phyloP scores from a whole-genome alignment of 2,797 vertebrate genomes.

The Eupleurogrammus muticus region DNA sequence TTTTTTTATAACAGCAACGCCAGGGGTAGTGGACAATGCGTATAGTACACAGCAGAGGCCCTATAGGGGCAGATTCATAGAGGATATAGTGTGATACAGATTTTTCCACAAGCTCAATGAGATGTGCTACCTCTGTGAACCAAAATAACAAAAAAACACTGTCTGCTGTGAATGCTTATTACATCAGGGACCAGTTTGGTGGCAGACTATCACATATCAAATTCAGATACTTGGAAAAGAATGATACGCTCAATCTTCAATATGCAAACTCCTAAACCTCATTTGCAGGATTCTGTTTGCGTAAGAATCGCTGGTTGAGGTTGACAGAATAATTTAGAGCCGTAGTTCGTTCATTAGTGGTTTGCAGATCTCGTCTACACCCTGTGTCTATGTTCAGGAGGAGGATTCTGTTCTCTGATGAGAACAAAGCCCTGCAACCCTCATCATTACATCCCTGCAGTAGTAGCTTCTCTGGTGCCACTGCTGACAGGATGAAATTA shows the following conservation, averaged over 20 bases:
- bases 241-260: slow-evolving; percentile 4
- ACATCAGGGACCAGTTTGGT: slow-evolving; percentile 39
- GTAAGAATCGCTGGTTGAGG: slow-evolving; percentile 3
- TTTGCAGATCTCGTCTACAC: slow-evolving; percentile 48
- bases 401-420: slow-evolving; percentile 56
- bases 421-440: slow-evolving; percentile 59
- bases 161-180: slow-evolving; percentile 56
- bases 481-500: slow-evolving; percentile 62
- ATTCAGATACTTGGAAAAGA: slow-evolving; percentile 24
- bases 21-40: background rate
- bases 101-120: slow-evolving; percentile 32
- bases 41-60: background rate
- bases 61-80: background rate
- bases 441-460: slow-evolving; percentile 63
- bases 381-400: slow-evolving; percentile 32
- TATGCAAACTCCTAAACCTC: slow-evolving; percentile 13
- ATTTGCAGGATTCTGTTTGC: slow-evolving; percentile 35
- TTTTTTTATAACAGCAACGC: slow-evolving; percentile 1
- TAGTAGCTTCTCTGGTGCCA: slow-evolving; percentile 38
- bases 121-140: slow-evolving; percentile 34
- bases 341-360: slow-evolving; percentile 30
- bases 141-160: slow-evolving; percentile 28
- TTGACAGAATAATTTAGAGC: slow-evolving; percentile 15
- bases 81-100: slow-evolving; percentile 21
- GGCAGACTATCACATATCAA: slow-evolving; percentile 41